phyloP scores from a whole-genome alignment of 2,113 vertebrate species.

The Onychostoma macrolepis region DNA sequence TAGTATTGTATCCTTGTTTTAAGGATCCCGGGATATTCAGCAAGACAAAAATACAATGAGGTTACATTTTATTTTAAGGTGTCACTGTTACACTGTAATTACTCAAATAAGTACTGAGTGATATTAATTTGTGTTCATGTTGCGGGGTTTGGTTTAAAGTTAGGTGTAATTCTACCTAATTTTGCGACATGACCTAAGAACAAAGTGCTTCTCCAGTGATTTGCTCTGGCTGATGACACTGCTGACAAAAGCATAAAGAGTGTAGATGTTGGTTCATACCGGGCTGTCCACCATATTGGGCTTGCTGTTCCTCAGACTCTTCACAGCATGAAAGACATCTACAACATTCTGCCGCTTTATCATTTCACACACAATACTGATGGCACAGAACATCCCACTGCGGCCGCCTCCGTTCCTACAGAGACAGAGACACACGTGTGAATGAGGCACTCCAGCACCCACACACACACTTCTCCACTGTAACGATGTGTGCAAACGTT shows the following conservation, averaged over 20 bases:
- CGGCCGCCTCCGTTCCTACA: constrained; percentile 92
- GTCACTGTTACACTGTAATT: too few relatives aligned
- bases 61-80: background rate
- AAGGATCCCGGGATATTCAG: background rate
- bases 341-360: constrained; percentile 97
- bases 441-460: background rate
- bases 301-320: constrained; percentile 96
- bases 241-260: background rate
- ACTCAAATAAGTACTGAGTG: background rate
- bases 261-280: constrained; percentile 75
- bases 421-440: background rate
- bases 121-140: background rate
- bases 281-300: constrained; percentile 99
- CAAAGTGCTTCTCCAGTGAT: background rate
- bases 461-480: background rate
- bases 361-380: constrained; percentile 98
- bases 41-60: background rate
- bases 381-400: constrained; percentile 95
- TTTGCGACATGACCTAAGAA: background rate
- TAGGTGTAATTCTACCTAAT: background rate
- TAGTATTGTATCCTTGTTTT: background rate
- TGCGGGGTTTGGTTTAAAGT: background rate
- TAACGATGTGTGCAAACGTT: background rate
- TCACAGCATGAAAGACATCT: constrained; percentile 96
- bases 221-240: background rate